Percentiles rank a stretch among this genome's conserved stretches.
These are phyloP conservation scores for Vidua macroura DNA, from an alignment of 2,113 vertebrate genomes.

Conservation along the genomic window DNA sequence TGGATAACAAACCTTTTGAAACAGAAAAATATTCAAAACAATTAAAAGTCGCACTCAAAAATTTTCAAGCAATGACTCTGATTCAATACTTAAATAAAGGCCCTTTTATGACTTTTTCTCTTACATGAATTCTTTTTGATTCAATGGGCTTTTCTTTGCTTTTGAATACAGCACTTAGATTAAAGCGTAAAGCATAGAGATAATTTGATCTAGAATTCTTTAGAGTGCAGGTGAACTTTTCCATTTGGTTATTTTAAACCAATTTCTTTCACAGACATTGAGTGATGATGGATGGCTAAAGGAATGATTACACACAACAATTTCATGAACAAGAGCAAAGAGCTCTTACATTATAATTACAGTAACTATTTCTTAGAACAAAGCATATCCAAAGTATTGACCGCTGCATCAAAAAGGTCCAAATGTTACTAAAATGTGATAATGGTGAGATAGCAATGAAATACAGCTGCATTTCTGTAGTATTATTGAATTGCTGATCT, in stretches of 20 bases:
- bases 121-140: background rate
- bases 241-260: background rate
- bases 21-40: background rate
- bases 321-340: background rate
- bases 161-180: background rate
- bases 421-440: background rate
- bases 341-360: background rate
- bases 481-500: conserved; percentile 36
- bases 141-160: background rate
- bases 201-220: conserved; percentile 14
- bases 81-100: background rate
- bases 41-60: background rate
- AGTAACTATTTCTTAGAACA: background rate
- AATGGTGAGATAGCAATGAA: background rate
- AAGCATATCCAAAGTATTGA: background rate
- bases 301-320: background rate
- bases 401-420: background rate
- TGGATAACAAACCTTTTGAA: background rate
- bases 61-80: background rate
- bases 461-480: conserved; percentile 22
- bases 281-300: background rate
- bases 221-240: background rate
- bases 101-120: background rate
- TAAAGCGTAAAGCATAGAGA: background rate
- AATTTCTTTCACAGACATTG: conserved; percentile 16